Percentiles rank a stretch among this genome's conserved stretches.
Conservation (phyloP, 2,113 vertebrate genomes). For the Astur gentilis region DNA sequence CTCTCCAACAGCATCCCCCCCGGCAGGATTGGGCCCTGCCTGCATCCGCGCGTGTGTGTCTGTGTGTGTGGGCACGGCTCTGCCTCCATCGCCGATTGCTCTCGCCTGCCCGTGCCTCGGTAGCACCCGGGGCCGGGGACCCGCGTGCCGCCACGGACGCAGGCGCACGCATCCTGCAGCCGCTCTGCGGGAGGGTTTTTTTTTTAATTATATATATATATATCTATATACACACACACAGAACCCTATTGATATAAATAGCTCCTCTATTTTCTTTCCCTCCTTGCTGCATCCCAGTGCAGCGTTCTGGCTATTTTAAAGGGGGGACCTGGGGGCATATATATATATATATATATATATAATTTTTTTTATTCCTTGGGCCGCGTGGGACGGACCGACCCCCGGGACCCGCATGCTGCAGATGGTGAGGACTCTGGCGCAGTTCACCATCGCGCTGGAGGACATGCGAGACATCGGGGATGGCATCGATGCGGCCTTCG, state of each 20-base stretch:
- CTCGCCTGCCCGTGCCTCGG: neutral
- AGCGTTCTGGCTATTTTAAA: neutral
- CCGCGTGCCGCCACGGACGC: neutral
- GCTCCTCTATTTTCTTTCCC: neutral
- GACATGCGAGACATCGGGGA: constrained; percentile 91
- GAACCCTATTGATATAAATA: neutral
- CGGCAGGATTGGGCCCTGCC: neutral
- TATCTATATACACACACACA: neutral
- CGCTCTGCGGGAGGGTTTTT: neutral
- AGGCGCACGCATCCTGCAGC: neutral
- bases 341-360: neutral
- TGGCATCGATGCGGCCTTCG: too few species aligned
- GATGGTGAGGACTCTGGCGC: constrained; percentile 96
- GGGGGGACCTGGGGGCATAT: neutral
- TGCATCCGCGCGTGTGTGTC: neutral
- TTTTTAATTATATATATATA: neutral
- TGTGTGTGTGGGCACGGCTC: constrained; percentile 30
- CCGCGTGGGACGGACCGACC: constrained; percentile 19
- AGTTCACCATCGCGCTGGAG: constrained; percentile 97
- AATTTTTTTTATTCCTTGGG: neutral
- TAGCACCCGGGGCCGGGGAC: neutral
- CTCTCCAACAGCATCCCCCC: neutral
- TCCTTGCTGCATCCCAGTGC: neutral
- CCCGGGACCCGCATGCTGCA: constrained; percentile 88
- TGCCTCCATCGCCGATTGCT: neutral